A percentile compares a stretch with the other conserved stretches of the same genome.
Evolutionary conservation across 2,888 invertebrate genomes (phyloP).

Genomic region (Tenthredo scrophulariae): DNA sequence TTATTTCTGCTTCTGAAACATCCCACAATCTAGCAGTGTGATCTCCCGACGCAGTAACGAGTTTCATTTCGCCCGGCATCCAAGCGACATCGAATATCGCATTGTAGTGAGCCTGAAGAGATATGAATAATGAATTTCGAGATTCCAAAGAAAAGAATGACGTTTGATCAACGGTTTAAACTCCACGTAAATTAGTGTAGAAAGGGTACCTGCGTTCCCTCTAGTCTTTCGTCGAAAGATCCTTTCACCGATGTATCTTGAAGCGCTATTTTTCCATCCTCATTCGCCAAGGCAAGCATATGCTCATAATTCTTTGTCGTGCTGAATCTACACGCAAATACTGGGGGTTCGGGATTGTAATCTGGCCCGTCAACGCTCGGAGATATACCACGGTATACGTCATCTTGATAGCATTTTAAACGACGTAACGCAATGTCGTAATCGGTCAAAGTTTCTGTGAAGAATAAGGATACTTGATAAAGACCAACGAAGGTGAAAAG

Average conservation of each 20-base stretch:
- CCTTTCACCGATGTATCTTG: conserved; percentile 74
- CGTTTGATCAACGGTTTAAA: background rate
- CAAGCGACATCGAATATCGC: conserved; percentile 95
- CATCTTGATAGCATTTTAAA: conserved; percentile 82
- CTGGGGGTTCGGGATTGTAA: conserved; percentile 85
- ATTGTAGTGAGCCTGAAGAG: conserved; percentile 85
- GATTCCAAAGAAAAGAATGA: background rate
- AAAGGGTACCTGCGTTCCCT: conserved; percentile 80
- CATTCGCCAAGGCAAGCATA: conserved; percentile 90
- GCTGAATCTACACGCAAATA: conserved; percentile 90
- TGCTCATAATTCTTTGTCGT: conserved; percentile 84
- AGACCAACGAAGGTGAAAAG: background rate
- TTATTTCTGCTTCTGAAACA: conserved; percentile 78
- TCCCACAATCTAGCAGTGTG: conserved; percentile 92
- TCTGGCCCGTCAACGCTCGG: conserved; percentile 78
- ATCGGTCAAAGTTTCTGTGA: conserved; percentile 71
- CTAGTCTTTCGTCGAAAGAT: conserved; percentile 62
- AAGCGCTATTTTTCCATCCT: conserved; percentile 87
- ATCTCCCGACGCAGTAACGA: conserved; percentile 93
- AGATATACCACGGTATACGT: conserved; percentile 84
- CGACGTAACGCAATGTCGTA: conserved; percentile 84
- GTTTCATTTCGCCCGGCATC: conserved; percentile 87
- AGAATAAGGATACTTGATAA: background rate
- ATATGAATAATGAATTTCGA: conserved; percentile 57
- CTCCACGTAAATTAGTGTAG: background rate